Percentiles rank a stretch among this genome's conserved stretches.
Conservation (phyloP, 1,140 invertebrate species). For the Marisa cornuarietis region DNA sequence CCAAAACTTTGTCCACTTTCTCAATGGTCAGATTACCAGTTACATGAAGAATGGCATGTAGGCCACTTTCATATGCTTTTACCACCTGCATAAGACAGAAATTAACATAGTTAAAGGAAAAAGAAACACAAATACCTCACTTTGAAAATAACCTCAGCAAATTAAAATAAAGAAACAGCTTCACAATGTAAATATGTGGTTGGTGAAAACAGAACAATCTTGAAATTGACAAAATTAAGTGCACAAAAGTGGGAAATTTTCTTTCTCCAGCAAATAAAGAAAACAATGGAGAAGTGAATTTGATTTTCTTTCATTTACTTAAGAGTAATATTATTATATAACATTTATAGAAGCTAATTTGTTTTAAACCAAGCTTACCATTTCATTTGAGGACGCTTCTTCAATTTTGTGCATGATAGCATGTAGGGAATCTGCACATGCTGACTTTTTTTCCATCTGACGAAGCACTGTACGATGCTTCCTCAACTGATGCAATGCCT, state of each 20-base stretch:
- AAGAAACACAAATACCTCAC: background rate
- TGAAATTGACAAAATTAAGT: background rate
- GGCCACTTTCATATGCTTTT: slow-evolving; percentile 48
- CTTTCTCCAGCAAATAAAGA: too few species aligned
- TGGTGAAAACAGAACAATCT: too few species aligned
- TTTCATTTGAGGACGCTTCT: slow-evolving; percentile 52
- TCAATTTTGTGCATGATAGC: slow-evolving; percentile 46
- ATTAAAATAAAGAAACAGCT: background rate
- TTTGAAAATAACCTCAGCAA: background rate
- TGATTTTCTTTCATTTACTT: too few species aligned
- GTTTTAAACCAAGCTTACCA: slow-evolving; percentile 31
- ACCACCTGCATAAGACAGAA: slow-evolving; percentile 38
- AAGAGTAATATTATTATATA: too few species aligned
- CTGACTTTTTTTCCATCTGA: slow-evolving; percentile 44
- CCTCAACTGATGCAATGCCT: slow-evolving; percentile 48
- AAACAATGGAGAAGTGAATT: background rate
- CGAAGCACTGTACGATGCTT: slow-evolving; percentile 37
- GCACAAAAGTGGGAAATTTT: too few species aligned
- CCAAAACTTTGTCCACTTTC: slow-evolving; percentile 43
- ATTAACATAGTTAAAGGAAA: background rate
- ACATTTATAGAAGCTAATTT: too few species aligned
- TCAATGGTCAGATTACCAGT: slow-evolving; percentile 36
- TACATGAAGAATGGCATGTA: slow-evolving; percentile 34
- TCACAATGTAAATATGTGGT: background rate
- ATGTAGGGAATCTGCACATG: slow-evolving; percentile 42